phyloP scores from a whole-genome alignment of 2,888 invertebrate genomes.

The Macroteleia sp. region DNA sequence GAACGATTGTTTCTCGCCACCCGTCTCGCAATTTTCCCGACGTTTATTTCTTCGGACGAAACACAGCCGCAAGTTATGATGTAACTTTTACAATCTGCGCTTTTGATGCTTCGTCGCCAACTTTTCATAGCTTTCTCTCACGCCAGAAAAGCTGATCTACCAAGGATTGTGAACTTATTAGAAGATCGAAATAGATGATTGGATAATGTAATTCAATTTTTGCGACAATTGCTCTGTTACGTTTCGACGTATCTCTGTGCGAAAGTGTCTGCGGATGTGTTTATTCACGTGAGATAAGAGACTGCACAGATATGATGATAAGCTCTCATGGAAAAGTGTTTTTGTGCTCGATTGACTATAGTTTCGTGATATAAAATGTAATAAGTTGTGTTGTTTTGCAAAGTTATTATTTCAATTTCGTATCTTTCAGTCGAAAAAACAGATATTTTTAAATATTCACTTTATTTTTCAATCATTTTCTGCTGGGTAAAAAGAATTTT shows the following conservation, averaged over 20 bases:
- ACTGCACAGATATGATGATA: slow-evolving; percentile 10
- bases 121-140: no score
- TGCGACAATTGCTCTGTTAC: slow-evolving; percentile 8
- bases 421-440: no score
- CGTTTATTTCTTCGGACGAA: neutral
- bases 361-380: no score
- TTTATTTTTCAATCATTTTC: no score
- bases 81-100: slow-evolving; percentile 6
- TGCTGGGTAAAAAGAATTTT: no score
- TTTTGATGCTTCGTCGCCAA: neutral
- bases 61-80: neutral
- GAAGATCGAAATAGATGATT: slow-evolving; percentile 28
- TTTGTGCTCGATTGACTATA: slow-evolving; percentile 15
- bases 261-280: slow-evolving; percentile 16
- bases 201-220: slow-evolving; percentile 50
- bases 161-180: slow-evolving; percentile 25
- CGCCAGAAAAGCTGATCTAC: no score
- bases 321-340: slow-evolving; percentile 6
- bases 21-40: slow-evolving; percentile 17
- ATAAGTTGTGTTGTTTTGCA: no score
- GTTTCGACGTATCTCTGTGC: slow-evolving; percentile 20
- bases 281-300: slow-evolving; percentile 41
- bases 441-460: no score
- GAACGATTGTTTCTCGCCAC: slow-evolving; percentile 26
- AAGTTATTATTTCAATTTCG: no score